A percentile compares a stretch with the other conserved stretches of the same genome.
Conservation (phyloP, 2,797 vertebrate species). For the Macroramphosus scolopax region DNA sequence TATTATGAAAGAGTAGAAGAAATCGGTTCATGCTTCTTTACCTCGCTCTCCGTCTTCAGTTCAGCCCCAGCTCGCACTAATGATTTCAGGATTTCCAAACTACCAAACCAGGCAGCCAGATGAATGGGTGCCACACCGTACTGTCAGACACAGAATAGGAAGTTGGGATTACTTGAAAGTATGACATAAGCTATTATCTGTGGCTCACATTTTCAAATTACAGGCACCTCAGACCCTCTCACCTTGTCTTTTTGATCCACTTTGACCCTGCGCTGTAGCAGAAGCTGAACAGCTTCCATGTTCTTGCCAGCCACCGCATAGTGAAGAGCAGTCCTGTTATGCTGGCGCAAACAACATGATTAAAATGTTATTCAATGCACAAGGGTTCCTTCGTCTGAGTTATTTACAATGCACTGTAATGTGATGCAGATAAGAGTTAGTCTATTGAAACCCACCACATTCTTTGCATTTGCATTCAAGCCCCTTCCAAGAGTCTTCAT, state of each 20-base stretch:
- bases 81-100: slow-evolving; percentile 83
- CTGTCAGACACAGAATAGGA: slow-evolving; percentile 60
- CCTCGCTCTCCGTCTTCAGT: slow-evolving; percentile 80
- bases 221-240: slow-evolving; percentile 22
- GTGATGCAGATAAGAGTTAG: neutral
- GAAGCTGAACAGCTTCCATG: slow-evolving; percentile 78
- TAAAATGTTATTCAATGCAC: neutral
- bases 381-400: neutral
- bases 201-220: slow-evolving; percentile 4
- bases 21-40: slow-evolving; percentile 23
- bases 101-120: slow-evolving; percentile 90
- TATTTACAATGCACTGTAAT: neutral
- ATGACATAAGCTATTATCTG: neutral
- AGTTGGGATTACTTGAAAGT: slow-evolving; percentile 3
- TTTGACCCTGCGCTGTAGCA: slow-evolving; percentile 86
- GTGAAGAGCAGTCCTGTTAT: slow-evolving; percentile 85
- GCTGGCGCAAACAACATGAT: slow-evolving; percentile 64
- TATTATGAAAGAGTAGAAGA: slow-evolving; percentile 3
- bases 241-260: slow-evolving; percentile 88
- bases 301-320: slow-evolving; percentile 85
- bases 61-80: slow-evolving; percentile 88
- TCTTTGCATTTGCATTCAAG: slow-evolving; percentile 84
- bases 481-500: slow-evolving; percentile 82
- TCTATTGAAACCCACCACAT: slow-evolving; percentile 77
- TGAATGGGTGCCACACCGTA: slow-evolving; percentile 85